A percentile compares a stretch with the other conserved stretches of the same genome.
Conservation (phyloP, 2,113 vertebrate species). For the Aphelocoma coerulescens region DNA sequence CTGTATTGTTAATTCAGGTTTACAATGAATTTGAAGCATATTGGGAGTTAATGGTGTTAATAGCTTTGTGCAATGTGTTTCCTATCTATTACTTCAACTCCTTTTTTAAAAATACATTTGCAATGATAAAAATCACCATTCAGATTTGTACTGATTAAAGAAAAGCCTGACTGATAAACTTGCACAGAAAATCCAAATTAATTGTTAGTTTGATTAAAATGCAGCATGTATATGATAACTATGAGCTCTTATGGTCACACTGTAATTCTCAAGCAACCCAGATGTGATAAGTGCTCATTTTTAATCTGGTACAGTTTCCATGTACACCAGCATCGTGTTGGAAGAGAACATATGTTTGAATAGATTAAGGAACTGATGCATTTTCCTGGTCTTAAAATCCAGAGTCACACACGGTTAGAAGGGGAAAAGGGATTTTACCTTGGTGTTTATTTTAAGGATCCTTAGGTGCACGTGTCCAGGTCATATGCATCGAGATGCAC, state of each 20-base stretch:
- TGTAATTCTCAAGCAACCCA: neutral
- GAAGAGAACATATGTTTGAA: neutral
- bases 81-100: neutral
- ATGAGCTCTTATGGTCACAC: neutral
- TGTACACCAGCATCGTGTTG: neutral
- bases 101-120: neutral
- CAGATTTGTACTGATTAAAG: conserved; percentile 15
- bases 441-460: too few relatives aligned
- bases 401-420: too few relatives aligned
- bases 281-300: neutral
- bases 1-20: neutral
- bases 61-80: neutral
- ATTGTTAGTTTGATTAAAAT: conserved; percentile 35
- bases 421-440: too few relatives aligned
- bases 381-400: too few relatives aligned
- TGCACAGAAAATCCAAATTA: neutral
- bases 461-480: too few relatives aligned
- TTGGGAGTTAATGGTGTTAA: neutral
- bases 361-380: neutral
- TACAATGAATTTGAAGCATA: neutral
- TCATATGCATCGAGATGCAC: too few relatives aligned
- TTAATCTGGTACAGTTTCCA: neutral
- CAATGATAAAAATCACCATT: conserved; percentile 3
- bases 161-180: neutral
- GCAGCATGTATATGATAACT: neutral